Percentiles rank a stretch among this genome's conserved stretches.
Conservation (phyloP, 2,797 vertebrate genomes). For the Oreortyx pictus region DNA sequence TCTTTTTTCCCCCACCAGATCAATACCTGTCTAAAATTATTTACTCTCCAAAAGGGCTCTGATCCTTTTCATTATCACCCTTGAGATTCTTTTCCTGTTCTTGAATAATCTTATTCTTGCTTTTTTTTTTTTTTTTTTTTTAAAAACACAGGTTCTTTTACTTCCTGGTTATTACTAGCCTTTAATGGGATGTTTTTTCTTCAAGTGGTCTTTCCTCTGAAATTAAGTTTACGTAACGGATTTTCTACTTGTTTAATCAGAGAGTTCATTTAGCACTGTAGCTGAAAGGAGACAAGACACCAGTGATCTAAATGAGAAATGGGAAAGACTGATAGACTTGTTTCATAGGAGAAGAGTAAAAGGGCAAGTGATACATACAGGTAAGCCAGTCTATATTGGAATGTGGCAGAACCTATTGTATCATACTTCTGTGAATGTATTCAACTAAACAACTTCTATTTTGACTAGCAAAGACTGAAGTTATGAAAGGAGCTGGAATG, state of each 20-base stretch:
- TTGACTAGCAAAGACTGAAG: conserved; percentile 11
- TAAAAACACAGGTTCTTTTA: conserved; percentile 27
- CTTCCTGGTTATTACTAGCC: conserved; percentile 29
- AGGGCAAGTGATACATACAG: neutral
- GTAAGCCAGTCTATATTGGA: conserved; percentile 22
- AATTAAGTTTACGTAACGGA: conserved; percentile 12
- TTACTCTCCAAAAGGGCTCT: conserved; percentile 59
- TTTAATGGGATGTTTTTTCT: conserved; percentile 4
- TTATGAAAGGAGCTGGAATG: conserved; percentile 37
- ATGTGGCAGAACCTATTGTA: conserved; percentile 10
- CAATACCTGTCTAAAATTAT: conserved; percentile 71
- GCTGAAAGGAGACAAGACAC: conserved; percentile 41
- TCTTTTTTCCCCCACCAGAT: conserved; percentile 13
- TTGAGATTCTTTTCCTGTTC: conserved; percentile 62
- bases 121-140: neutral
- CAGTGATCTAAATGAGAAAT: conserved; percentile 45
- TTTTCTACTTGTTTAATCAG: conserved; percentile 58
- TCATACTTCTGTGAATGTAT: neutral
- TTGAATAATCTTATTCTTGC: neutral
- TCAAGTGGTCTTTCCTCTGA: neutral
- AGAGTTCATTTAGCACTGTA: conserved; percentile 27
- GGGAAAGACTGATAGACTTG: neutral
- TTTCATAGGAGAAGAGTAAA: conserved; percentile 4
- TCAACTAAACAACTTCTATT: conserved; percentile 9
- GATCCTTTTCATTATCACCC: conserved; percentile 55